Conservation (phyloP, 2,797 vertebrate species). For the Clarias laeviceps region DNA sequence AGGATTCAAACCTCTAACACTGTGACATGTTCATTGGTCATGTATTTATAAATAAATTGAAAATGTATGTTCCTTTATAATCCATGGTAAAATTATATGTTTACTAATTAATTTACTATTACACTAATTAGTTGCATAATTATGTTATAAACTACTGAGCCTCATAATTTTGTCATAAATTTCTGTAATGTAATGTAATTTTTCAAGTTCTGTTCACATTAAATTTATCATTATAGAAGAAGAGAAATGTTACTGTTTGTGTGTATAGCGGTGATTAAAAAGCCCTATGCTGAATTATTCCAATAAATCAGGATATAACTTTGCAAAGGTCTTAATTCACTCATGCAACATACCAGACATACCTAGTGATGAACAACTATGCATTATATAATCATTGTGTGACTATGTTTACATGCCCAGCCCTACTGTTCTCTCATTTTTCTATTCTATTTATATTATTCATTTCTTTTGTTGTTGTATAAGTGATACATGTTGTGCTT, state of each 20-base stretch:
- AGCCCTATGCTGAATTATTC: too few relatives aligned
- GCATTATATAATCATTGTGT: not conserved
- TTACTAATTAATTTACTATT: not conserved
- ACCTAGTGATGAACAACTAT: not conserved
- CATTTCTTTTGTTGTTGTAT: not conserved
- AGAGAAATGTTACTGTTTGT: not conserved
- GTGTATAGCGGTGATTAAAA: too few relatives aligned
- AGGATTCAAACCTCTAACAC: too few relatives aligned
- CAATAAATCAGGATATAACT: not conserved
- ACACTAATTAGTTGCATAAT: not conserved
- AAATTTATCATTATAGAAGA: not conserved
- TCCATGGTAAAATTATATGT: not conserved
- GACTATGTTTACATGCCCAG: not conserved
- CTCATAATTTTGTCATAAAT: not conserved
- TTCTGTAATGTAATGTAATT: not conserved
- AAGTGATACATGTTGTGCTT: not conserved
- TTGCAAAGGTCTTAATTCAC: not conserved
- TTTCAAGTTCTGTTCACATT: not conserved
- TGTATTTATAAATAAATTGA: not conserved
- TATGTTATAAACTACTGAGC: not conserved
- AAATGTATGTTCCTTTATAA: not conserved
- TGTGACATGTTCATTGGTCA: too few relatives aligned
- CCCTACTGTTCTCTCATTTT: not conserved
- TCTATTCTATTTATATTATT: not conserved
- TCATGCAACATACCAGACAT: not conserved